Evolutionary conservation across 2,888 invertebrate genomes (phyloP), one percentile per base, ranked within the genome.

Genomic region (Coecobrya sp.): DNA sequence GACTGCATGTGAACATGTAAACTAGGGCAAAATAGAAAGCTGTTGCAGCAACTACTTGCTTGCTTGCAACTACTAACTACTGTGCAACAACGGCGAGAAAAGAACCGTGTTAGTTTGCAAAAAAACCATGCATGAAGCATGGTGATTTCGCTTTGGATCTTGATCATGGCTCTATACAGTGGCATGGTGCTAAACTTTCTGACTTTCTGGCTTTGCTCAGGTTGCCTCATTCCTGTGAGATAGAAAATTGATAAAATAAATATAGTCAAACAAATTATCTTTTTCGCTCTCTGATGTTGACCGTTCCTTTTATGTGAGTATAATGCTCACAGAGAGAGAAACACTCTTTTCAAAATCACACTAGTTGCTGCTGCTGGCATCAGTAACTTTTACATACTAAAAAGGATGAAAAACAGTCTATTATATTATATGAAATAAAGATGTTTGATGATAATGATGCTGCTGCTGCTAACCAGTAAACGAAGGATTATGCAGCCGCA

Each of bases 1-100:
- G 89, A 84, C 87, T 86, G 86, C 89, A 87, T 91, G 84, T 89
- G 90, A 93, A 52, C 91, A 92, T 93, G 93, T 93, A 93, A 93
- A 93, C 91, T 93, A 93, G 93, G 93, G 91, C 93, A 93, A 93
- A 93, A 93, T 93, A 93, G 93, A 93, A 93, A 93, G 93, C 92
- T 93, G 36, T 36, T 36, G 36, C 36, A 7, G 36, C 36, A 4
- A 49, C 88, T 65, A 84, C 65, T 55, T 10, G 49, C 49, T 62
- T 45, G 73, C 73, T 36, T 36, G 79, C 49, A 81, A 81, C 81
- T 36, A 52, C 27, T 55, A 55, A 84, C 84, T 84, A n/a, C 13
- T 65, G 82, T 42, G 27, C 19, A 8, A 22, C 36, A 1, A 62
- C 36, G 36, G 62, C 86, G 52, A 86, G 86, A 52, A 70, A 86